Conservation (phyloP, 2,888 invertebrate genomes). For the Allophyes oxyacanthae region DNA sequence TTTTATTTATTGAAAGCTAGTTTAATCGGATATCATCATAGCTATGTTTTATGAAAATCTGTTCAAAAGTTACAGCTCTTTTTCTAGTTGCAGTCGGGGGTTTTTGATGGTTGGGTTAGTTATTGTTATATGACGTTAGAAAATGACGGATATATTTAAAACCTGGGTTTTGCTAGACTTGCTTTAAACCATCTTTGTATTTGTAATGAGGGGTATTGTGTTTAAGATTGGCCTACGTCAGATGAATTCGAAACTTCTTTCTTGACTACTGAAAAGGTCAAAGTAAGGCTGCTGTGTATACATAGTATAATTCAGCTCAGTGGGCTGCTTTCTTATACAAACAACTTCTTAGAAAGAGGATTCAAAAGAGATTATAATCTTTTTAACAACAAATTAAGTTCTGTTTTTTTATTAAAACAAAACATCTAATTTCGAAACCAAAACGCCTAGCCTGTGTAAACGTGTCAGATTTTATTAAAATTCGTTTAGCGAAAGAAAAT, state of each 20-base stretch:
- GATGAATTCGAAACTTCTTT: slow-evolving; percentile 7
- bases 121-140: too few relatives aligned
- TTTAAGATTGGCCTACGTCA: neutral
- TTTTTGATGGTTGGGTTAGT: too few relatives aligned
- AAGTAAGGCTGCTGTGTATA: neutral
- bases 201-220: too few relatives aligned
- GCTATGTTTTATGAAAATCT: too few relatives aligned
- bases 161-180: too few relatives aligned
- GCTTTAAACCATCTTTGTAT: too few relatives aligned
- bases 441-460: slow-evolving; percentile 12
- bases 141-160: too few relatives aligned
- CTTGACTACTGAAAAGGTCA: slow-evolving; percentile 19
- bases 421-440: slow-evolving; percentile 32
- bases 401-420: slow-evolving; percentile 22
- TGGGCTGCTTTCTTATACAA: slow-evolving; percentile 10
- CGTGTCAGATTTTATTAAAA: slow-evolving; percentile 18
- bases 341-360: slow-evolving; percentile 12
- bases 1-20: too few relatives aligned
- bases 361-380: slow-evolving; percentile 28
- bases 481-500: slow-evolving; percentile 26
- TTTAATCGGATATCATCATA: too few relatives aligned
- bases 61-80: too few relatives aligned
- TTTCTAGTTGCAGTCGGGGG: too few relatives aligned
- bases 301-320: too few relatives aligned
- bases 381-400: slow-evolving; percentile 26